Percentiles rank a stretch among this genome's conserved stretches.
phyloP scores from a whole-genome alignment of 2,888 invertebrate species.

The Autographa gamma region DNA sequence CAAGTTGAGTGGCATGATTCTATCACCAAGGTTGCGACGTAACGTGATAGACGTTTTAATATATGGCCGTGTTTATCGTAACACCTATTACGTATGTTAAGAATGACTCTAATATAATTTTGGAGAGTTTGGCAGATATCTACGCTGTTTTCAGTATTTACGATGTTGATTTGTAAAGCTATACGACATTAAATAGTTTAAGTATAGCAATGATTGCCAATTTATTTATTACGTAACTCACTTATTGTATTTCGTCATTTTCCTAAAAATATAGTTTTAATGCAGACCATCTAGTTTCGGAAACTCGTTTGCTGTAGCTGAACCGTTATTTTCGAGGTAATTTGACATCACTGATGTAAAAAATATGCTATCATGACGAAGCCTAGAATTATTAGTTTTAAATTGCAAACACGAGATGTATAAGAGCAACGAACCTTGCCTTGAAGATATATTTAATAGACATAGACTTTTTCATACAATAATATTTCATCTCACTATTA shows the following conservation, averaged over 20 bases:
- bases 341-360: too few species aligned
- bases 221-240: too few species aligned
- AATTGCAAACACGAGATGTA: background rate
- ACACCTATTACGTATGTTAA: background rate
- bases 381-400: background rate
- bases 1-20: background rate
- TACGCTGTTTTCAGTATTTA: too few species aligned
- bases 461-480: background rate
- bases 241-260: too few species aligned
- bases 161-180: too few species aligned
- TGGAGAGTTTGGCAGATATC: too few species aligned
- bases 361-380: too few species aligned
- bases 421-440: background rate
- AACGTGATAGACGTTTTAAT: background rate
- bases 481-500: background rate
- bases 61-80: constrained; percentile 2
- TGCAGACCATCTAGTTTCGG: background rate
- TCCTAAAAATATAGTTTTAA: too few species aligned
- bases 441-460: background rate
- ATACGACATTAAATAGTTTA: too few species aligned
- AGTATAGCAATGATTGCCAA: too few species aligned
- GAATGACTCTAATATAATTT: too few species aligned
- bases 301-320: background rate
- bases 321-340: too few species aligned
- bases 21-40: background rate